phyloP scores from a whole-genome alignment of 2,888 invertebrate genomes.

The Zelleria hepariella region DNA sequence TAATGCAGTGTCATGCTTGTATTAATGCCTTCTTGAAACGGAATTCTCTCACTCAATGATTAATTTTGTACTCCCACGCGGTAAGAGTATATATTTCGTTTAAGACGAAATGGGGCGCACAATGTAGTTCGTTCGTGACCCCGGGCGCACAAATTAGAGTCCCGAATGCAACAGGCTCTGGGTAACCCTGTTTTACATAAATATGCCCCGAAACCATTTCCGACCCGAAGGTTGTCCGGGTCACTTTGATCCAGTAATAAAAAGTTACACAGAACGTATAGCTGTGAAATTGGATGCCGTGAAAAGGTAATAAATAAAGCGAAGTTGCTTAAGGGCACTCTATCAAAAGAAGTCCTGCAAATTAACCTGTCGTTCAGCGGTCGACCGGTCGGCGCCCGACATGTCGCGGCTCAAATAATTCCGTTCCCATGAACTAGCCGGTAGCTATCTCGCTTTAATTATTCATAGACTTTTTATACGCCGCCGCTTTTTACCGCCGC shows the following conservation, averaged over 20 bases:
- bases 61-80: neutral
- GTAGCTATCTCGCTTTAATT: conserved; percentile 71
- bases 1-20: neutral
- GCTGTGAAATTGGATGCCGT: neutral
- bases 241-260: conserved; percentile 36
- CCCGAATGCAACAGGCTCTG: conserved; percentile 47
- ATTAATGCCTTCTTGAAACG: neutral
- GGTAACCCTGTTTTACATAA: conserved; percentile 67
- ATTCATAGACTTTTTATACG: conserved; percentile 70
- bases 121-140: conserved; percentile 48
- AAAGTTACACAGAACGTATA: conserved; percentile 6
- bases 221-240: conserved; percentile 39
- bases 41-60: neutral
- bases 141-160: conserved; percentile 52
- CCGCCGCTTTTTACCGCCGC: conserved; percentile 63
- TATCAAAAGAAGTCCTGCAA: conserved; percentile 43
- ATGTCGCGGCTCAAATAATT: conserved; percentile 62
- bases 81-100: conserved; percentile 22
- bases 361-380: conserved; percentile 66
- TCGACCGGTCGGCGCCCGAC: conserved; percentile 33
- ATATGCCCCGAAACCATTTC: conserved; percentile 60
- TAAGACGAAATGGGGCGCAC: conserved; percentile 21
- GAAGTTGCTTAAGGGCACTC: neutral
- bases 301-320: neutral
- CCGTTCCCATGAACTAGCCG: conserved; percentile 71